Evolutionary conservation across 2,888 invertebrate species (phyloP).

Genomic region (Cheilosia soror): DNA sequence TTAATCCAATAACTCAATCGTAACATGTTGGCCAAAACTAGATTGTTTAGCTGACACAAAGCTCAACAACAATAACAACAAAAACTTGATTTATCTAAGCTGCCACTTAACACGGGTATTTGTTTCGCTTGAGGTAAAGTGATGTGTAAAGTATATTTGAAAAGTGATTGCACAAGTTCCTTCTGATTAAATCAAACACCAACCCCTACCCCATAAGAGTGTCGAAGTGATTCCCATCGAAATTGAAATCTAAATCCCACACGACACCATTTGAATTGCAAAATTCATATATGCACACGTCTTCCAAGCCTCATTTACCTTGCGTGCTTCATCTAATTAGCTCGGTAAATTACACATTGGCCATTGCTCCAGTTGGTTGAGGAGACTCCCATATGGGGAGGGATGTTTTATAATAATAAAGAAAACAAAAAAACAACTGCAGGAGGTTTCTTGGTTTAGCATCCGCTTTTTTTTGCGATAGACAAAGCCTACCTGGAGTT

Average conservation of each 20-base stretch:
- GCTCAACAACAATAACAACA: not conserved
- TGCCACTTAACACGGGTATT: not conserved
- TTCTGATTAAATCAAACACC: not conserved
- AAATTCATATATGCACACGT: constrained; percentile 8
- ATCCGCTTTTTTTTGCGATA: constrained; percentile 19
- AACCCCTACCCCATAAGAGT: not conserved
- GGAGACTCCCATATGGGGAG: not conserved
- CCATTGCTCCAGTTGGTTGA: constrained; percentile 36
- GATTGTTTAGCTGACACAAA: constrained; percentile 26
- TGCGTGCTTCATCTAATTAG: constrained; percentile 54
- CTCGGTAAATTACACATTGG: constrained; percentile 43
- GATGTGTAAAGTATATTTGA: constrained; percentile 7
- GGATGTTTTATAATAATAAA: constrained; percentile 22
- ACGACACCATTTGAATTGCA: constrained; percentile 49
- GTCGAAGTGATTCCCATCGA: not conserved
- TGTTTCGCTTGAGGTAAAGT: constrained; percentile 20
- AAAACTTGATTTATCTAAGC: not conserved
- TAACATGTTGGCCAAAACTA: constrained; percentile 44
- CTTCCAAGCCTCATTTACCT: constrained; percentile 39
- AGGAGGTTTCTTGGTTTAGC: constrained; percentile 22
- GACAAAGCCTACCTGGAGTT: constrained; percentile 2
- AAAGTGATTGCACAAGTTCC: constrained; percentile 33
- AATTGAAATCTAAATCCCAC: constrained; percentile 25
- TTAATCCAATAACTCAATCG: constrained; percentile 38
- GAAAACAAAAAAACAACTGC: not conserved